phyloP scores from a whole-genome alignment of 2,888 invertebrate species.

The Dicycla oo region DNA sequence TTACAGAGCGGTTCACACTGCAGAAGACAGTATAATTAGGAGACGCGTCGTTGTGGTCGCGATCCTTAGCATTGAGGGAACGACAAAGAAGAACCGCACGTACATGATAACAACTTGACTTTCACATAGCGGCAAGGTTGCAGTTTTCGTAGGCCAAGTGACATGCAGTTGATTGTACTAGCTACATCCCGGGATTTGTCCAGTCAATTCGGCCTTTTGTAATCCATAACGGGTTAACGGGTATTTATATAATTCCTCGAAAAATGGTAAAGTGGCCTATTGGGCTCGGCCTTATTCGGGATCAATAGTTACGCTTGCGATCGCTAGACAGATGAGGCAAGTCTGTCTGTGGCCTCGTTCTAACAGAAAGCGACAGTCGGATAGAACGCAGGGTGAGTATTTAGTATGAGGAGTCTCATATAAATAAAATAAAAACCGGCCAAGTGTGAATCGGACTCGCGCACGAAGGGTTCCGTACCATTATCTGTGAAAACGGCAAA shows the following conservation, averaged over 20 bases:
- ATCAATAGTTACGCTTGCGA: neutral
- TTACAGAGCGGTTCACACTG: too few species aligned
- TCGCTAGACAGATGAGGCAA: neutral
- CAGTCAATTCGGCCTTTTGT: constrained; percentile 18
- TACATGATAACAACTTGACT: neutral
- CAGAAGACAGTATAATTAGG: too few species aligned
- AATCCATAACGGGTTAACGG: constrained; percentile 6
- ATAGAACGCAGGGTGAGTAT: neutral
- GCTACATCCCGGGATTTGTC: constrained; percentile 25
- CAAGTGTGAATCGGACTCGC: too few species aligned
- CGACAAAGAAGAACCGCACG: neutral
- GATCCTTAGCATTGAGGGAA: too few species aligned
- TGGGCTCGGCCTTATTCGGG: neutral
- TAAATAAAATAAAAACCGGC: too few species aligned
- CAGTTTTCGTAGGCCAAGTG: neutral
- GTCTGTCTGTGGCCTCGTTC: too few species aligned
- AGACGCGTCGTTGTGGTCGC: too few species aligned
- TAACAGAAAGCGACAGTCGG: neutral
- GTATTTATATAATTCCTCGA: neutral
- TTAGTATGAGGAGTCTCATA: neutral
- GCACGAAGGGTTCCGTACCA: too few species aligned
- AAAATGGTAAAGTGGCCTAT: neutral
- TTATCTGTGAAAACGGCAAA: too few species aligned
- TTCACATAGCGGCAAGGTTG: neutral
- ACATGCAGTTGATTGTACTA: neutral